These are phyloP conservation scores for Capra hircus DNA, from an alignment of 2,113 vertebrate species.

Conservation along the genomic window DNA sequence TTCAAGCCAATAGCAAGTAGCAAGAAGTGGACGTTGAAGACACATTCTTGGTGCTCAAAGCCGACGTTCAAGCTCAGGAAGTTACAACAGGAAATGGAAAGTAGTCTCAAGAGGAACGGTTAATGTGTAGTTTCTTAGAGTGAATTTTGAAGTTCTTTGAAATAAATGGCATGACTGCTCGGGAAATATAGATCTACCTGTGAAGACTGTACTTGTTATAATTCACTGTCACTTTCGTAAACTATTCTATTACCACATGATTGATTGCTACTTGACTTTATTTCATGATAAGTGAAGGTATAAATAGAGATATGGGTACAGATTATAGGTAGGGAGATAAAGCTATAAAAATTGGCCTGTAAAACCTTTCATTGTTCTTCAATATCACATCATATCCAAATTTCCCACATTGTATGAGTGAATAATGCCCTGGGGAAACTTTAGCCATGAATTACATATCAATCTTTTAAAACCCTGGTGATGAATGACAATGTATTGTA, in stretches of 20 bases:
- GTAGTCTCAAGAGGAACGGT: background rate
- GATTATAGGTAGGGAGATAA: background rate
- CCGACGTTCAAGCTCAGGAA: background rate
- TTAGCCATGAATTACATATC: constrained; percentile 4
- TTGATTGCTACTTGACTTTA: background rate
- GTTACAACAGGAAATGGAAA: background rate
- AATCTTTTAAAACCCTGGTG: background rate
- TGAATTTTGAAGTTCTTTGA: constrained; percentile 6
- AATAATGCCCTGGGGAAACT: background rate
- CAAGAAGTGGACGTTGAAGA: background rate
- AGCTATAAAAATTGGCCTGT: background rate
- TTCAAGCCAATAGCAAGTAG: background rate
- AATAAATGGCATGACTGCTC: background rate
- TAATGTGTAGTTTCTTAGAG: background rate
- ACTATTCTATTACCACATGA: background rate
- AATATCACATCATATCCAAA: background rate
- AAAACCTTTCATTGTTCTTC: background rate
- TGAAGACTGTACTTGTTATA: background rate
- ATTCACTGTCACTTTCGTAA: background rate
- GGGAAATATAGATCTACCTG: background rate
- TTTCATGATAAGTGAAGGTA: background rate
- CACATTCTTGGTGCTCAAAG: background rate
- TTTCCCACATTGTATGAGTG: background rate
- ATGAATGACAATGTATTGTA: background rate
- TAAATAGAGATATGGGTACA: background rate